These are phyloP conservation scores for Sitobion miscanthi DNA, from an alignment of 1,140 invertebrate genomes.

Conservation along the genomic window DNA sequence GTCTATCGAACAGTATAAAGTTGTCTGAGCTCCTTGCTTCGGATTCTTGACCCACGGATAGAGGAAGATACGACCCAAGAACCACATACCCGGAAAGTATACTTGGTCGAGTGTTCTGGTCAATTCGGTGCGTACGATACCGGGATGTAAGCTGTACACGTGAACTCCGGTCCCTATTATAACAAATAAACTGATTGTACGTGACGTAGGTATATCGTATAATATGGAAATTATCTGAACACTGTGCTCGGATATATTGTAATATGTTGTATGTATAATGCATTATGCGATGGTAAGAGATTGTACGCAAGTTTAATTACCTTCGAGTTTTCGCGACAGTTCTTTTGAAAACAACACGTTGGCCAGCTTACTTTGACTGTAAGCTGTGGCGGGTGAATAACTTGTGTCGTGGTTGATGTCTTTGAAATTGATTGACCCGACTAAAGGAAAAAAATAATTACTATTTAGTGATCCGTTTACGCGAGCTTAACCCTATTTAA, in stretches of 20 bases:
- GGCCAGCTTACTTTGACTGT: constrained; percentile 77
- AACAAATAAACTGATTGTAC: not conserved
- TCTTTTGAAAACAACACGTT: constrained; percentile 76
- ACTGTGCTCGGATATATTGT: not conserved
- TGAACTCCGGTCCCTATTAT: constrained; percentile 66
- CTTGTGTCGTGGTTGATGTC: constrained; percentile 72
- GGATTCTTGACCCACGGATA: constrained; percentile 68
- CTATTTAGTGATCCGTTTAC: not conserved
- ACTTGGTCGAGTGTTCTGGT: constrained; percentile 72
- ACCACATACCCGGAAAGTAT: constrained; percentile 63
- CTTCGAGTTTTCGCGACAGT: constrained; percentile 68
- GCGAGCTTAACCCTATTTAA: too few relatives aligned
- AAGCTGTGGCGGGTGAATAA: constrained; percentile 70
- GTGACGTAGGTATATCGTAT: not conserved
- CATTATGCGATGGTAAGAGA: not conserved
- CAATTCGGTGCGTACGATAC: constrained; percentile 76
- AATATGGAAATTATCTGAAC: not conserved
- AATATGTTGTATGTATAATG: too few relatives aligned
- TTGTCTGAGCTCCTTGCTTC: constrained; percentile 79
- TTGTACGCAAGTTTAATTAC: constrained; percentile 60
- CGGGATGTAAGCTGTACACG: constrained; percentile 76
- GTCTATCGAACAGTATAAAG: constrained; percentile 78
- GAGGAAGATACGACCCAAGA: constrained; percentile 60
- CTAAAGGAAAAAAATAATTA: constrained; percentile 60
- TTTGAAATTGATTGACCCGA: constrained; percentile 72